phyloP scores from a whole-genome alignment of 2,888 invertebrate species.

The Phengaris alcon region DNA sequence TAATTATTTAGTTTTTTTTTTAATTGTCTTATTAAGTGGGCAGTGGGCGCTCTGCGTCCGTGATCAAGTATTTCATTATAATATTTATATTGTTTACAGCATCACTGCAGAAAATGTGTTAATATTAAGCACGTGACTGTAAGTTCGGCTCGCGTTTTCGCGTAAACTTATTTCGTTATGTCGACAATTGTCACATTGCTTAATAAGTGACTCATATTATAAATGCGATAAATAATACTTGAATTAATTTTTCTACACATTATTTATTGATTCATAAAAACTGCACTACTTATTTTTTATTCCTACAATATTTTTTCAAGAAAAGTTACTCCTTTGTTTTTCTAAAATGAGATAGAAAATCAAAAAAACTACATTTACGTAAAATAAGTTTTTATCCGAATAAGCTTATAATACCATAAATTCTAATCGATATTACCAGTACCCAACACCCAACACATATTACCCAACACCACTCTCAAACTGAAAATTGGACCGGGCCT shows the following conservation, averaged over 20 bases:
- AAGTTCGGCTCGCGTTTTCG: background rate
- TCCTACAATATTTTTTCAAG: too few relatives aligned
- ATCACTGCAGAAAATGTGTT: background rate
- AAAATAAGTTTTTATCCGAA: too few relatives aligned
- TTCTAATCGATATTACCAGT: too few relatives aligned
- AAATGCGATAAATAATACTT: background rate
- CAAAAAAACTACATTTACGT: too few relatives aligned
- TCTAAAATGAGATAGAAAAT: too few relatives aligned
- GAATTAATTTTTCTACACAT: background rate
- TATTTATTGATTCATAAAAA: background rate
- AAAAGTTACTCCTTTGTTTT: too few relatives aligned
- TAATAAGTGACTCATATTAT: background rate
- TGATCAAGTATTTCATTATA: background rate
- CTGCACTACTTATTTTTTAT: too few relatives aligned
- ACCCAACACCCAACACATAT: too few relatives aligned
- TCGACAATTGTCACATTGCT: background rate
- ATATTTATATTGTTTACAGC: too few relatives aligned
- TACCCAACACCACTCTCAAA: too few relatives aligned
- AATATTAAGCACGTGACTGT: background rate
- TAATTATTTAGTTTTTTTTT: background rate
- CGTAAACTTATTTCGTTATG: background rate
- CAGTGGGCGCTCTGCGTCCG: background rate
- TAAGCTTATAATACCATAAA: too few relatives aligned
- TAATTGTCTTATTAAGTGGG: background rate
- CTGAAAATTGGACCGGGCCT: too few relatives aligned